Evolutionary conservation across 2,797 vertebrate species (phyloP).

Genomic region (Psittacula derbiana): DNA sequence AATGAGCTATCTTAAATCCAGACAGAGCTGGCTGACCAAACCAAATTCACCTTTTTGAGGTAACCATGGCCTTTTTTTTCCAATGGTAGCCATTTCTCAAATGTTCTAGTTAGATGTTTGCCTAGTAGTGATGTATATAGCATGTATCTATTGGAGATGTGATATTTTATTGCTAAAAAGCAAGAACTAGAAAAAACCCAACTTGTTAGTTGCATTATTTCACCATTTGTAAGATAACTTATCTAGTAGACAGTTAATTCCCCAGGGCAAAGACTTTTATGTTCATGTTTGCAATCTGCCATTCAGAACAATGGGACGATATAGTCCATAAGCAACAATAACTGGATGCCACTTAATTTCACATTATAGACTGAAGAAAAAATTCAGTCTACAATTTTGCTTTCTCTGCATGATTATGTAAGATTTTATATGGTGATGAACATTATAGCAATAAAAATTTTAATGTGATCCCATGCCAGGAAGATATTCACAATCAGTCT

Average conservation of each 20-base stretch:
- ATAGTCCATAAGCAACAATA: background rate
- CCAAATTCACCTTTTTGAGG: conserved; percentile 24
- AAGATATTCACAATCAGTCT: background rate
- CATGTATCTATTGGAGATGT: background rate
- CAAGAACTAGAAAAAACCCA: background rate
- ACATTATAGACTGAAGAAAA: background rate
- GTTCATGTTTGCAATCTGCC: background rate
- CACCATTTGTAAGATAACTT: background rate
- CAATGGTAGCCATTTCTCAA: background rate
- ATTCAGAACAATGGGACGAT: background rate
- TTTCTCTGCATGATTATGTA: background rate
- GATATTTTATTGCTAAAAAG: background rate
- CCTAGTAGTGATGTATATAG: background rate
- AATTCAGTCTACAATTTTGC: background rate
- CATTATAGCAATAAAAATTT: background rate
- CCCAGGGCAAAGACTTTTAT: background rate
- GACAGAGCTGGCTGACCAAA: background rate
- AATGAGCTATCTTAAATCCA: background rate
- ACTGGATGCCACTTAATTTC: background rate
- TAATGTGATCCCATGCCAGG: background rate
- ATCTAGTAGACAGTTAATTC: background rate
- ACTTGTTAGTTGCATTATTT: background rate
- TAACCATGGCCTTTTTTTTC: conserved; percentile 28
- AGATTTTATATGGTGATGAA: background rate
- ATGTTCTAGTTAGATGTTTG: background rate